Percentiles rank a stretch among this genome's conserved stretches.
Conservation (phyloP, 2,888 invertebrate genomes). For the Eupithecia subumbrata region DNA sequence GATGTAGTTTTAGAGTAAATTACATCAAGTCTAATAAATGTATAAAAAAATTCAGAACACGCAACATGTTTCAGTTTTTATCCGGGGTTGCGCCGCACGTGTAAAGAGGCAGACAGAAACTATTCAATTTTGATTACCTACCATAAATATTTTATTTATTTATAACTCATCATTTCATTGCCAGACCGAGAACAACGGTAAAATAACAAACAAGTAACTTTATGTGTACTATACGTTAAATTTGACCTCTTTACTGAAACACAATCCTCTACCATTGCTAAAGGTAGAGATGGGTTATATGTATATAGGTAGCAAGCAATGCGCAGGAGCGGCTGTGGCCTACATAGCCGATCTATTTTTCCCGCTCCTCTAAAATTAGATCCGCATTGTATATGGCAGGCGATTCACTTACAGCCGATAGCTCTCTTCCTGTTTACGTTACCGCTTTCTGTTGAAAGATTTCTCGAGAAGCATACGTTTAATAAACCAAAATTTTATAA, state of each 20-base stretch:
- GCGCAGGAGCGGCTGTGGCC: slow-evolving; percentile 71
- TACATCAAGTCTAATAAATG: too few species aligned
- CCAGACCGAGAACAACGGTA: too few species aligned
- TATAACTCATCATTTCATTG: too few species aligned
- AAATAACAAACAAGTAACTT: too few species aligned
- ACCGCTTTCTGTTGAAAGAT: neutral
- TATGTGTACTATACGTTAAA: neutral
- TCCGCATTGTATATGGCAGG: slow-evolving; percentile 72
- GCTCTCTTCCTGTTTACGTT: slow-evolving; percentile 64
- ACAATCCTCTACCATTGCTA: neutral
- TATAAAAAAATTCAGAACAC: too few species aligned
- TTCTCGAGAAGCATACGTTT: neutral
- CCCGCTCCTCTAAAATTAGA: slow-evolving; percentile 76
- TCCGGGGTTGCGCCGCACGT: too few species aligned
- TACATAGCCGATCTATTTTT: slow-evolving; percentile 79
- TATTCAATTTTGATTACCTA: too few species aligned
- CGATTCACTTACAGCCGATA: slow-evolving; percentile 62
- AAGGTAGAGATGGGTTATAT: neutral
- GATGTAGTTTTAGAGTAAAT: too few species aligned
- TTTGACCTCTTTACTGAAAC: neutral
- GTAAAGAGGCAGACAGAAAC: too few species aligned
- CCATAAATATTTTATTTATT: too few species aligned
- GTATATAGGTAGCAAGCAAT: slow-evolving; percentile 40
- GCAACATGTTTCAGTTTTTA: too few species aligned
- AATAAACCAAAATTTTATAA: neutral